Conservation (phyloP, 2,113 vertebrate species). For the Emydura subglobosa region DNA sequence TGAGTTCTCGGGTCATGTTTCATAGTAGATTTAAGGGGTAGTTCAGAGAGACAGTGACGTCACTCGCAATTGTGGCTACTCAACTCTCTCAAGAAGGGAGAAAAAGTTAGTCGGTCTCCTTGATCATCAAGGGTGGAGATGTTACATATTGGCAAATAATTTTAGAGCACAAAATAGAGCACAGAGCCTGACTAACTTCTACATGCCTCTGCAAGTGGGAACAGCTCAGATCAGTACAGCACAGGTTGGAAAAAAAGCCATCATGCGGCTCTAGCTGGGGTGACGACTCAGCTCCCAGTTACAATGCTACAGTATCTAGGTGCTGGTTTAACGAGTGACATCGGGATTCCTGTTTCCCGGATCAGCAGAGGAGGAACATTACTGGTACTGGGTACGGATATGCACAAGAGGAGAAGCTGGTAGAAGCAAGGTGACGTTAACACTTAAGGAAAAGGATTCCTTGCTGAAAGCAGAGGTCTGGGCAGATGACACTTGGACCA, state of each 20-base stretch:
- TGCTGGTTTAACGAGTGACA: not conserved
- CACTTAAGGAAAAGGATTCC: not conserved
- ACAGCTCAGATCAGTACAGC: not conserved
- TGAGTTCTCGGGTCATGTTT: not conserved
- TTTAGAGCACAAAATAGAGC: not conserved
- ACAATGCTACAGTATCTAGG: fast-evolving
- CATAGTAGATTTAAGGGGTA: not conserved
- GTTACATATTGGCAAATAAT: not conserved
- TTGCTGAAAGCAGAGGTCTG: not conserved
- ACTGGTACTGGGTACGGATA: no score
- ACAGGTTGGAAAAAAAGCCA: fast-evolving
- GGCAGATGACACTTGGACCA: not conserved
- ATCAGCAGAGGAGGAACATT: not conserved
- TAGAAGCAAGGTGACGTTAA: not conserved
- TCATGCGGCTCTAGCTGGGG: not conserved
- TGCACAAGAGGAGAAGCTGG: not conserved
- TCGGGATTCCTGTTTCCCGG: not conserved
- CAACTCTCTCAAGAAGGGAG: not conserved
- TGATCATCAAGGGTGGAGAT: not conserved
- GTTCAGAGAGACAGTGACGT: not conserved
- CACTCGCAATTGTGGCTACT: not conserved
- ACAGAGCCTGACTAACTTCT: not conserved
- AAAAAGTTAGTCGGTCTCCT: not conserved
- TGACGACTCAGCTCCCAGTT: not conserved
- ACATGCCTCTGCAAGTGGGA: not conserved